Evolutionary conservation across 2,888 invertebrate species (phyloP).

Genomic region (Microchrysa polita): DNA sequence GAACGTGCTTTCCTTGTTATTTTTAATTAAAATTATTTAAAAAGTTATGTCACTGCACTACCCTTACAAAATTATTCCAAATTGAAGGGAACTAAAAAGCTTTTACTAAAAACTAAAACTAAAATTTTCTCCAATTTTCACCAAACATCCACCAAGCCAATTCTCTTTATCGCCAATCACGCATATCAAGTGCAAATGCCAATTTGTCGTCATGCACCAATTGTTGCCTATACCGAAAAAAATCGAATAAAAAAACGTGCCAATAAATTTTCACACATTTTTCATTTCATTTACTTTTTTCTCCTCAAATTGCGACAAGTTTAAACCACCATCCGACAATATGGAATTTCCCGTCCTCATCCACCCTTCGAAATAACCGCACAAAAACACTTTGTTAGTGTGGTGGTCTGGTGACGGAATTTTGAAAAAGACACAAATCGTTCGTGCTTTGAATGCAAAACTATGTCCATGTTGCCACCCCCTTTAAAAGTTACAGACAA

Average conservation of each 20-base stretch:
- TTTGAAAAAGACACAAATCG: conserved; percentile 37
- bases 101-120: no score
- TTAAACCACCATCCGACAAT: not conserved
- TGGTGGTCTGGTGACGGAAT: conserved; percentile 12
- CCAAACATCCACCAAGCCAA: no score
- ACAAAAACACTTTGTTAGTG: conserved; percentile 38
- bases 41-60: no score
- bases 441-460: conserved; percentile 41
- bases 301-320: not conserved
- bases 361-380: conserved; percentile 15
- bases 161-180: no score
- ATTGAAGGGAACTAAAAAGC: no score
- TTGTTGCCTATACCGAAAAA: conserved; percentile 24
- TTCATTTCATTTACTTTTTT: conserved; percentile 42
- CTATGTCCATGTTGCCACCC: conserved; percentile 19
- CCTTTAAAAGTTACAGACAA: not conserved
- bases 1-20: no score
- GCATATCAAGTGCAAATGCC: conserved; percentile 27
- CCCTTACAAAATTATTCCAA: no score
- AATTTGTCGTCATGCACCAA: conserved; percentile 42
- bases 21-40: no score
- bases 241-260: conserved; percentile 41
- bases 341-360: not conserved
- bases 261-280: conserved; percentile 47
- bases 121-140: no score